These are phyloP conservation scores for Metalampra italica DNA, from an alignment of 2,888 invertebrate species.

Conservation along the genomic window DNA sequence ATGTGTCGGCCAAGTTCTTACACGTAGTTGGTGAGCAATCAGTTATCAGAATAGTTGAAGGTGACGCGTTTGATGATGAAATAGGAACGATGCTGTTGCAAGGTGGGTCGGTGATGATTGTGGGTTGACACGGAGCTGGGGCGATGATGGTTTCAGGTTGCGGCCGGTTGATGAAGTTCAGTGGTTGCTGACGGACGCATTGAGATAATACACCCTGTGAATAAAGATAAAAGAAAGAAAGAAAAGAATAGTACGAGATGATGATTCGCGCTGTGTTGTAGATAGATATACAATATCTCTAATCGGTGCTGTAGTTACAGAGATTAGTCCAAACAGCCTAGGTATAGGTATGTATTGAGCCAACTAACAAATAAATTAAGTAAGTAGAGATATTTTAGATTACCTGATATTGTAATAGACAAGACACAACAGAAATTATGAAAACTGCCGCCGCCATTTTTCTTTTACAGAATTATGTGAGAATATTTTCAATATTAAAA, in stretches of 20 bases:
- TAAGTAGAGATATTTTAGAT: too few relatives aligned
- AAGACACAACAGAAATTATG: background rate
- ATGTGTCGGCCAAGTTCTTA: constrained; percentile 52
- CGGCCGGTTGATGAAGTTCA: constrained; percentile 20
- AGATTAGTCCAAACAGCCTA: too few relatives aligned
- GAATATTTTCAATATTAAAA: too few relatives aligned
- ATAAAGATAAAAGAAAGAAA: background rate
- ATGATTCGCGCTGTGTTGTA: too few relatives aligned
- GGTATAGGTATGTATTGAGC: too few relatives aligned
- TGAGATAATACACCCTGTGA: constrained; percentile 39
- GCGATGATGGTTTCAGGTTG: constrained; percentile 14
- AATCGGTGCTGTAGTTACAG: too few relatives aligned
- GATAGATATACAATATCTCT: too few relatives aligned
- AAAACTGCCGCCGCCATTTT: background rate
- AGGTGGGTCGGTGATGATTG: constrained; percentile 23
- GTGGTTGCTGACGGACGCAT: constrained; percentile 26
- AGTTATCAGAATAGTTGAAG: constrained; percentile 46
- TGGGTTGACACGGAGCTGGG: constrained; percentile 2
- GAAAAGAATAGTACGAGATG: too few relatives aligned
- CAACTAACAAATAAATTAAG: too few relatives aligned
- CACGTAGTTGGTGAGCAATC: constrained; percentile 57
- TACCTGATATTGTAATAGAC: background rate
- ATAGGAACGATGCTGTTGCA: constrained; percentile 22
- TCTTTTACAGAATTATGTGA: too few relatives aligned
- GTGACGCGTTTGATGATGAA: constrained; percentile 13